Conservation (phyloP, 2,797 vertebrate genomes). For the Lates japonicus region DNA sequence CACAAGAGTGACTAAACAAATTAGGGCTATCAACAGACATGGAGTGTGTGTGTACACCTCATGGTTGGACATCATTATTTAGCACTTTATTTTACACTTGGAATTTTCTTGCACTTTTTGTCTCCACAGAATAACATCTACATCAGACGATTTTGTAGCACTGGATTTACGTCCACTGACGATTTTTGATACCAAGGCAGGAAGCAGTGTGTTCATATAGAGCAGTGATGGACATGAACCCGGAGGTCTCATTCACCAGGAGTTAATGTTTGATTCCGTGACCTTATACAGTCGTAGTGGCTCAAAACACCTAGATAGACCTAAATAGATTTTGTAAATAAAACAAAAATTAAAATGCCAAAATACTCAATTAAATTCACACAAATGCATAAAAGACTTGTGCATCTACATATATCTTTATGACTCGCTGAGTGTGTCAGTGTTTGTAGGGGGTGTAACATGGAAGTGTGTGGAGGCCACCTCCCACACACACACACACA, state of each 20-base stretch:
- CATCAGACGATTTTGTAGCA: neutral
- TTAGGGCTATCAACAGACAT: slow-evolving; percentile 10
- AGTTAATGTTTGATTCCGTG: neutral
- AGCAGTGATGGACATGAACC: slow-evolving; percentile 7
- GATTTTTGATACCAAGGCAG: slow-evolving; percentile 9
- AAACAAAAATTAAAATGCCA: too few species aligned
- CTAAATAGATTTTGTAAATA: too few species aligned
- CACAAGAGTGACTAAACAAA: slow-evolving; percentile 10
- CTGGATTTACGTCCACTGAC: neutral
- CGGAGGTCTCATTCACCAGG: neutral
- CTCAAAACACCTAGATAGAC: too few species aligned
- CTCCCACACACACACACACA: slow-evolving; percentile 5
- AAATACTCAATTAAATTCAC: neutral
- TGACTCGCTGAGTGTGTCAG: slow-evolving; percentile 21
- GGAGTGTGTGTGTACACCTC: neutral
- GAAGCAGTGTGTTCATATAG: neutral
- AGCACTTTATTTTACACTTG: neutral
- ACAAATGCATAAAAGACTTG: neutral
- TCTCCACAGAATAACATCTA: neutral
- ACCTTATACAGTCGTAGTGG: neutral
- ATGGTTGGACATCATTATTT: neutral
- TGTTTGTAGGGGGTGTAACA: slow-evolving; percentile 19
- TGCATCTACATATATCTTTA: neutral
- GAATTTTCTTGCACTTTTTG: too few species aligned
- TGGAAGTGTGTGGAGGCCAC: slow-evolving; percentile 63